A percentile compares a stretch with the other conserved stretches of the same genome.
Evolutionary conservation across 1,140 invertebrate species (phyloP).

Genomic region (Andricus grossulariae): DNA sequence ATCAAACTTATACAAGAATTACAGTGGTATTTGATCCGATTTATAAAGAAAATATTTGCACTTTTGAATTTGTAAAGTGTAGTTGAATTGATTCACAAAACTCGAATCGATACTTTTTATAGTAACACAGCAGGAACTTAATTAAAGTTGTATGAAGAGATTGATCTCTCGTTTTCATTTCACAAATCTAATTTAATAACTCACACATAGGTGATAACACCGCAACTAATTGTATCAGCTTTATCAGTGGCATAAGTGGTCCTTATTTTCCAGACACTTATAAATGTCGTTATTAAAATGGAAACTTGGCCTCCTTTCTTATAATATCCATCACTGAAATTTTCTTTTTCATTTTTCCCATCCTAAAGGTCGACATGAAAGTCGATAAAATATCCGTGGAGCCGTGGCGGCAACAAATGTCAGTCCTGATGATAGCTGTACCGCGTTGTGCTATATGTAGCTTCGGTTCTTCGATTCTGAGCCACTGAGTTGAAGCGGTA

Average conservation of each 20-base stretch:
- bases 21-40: no score
- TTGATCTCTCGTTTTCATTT: constrained; percentile 8
- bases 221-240: not conserved
- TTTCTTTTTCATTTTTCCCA: not conserved
- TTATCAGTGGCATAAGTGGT: not conserved
- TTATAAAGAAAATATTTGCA: no score
- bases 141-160: not conserved
- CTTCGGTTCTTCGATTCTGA: not conserved
- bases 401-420: constrained; percentile 14
- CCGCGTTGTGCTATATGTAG: not conserved
- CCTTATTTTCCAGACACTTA: constrained; percentile 2
- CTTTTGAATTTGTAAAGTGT: no score
- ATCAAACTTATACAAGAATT: no score
- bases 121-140: not conserved
- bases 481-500: not conserved
- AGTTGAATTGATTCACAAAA: no score
- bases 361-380: not conserved
- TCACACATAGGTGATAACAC: not conserved
- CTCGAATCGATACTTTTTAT: not conserved
- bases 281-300: constrained; percentile 9
- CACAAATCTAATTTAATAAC: constrained; percentile 10
- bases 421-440: constrained; percentile 1
- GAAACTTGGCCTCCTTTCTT: not conserved
- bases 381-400: constrained; percentile 12
- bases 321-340: not conserved